Evolutionary conservation across 2,888 invertebrate species (phyloP).

Genomic region (Elysia crispata): DNA sequence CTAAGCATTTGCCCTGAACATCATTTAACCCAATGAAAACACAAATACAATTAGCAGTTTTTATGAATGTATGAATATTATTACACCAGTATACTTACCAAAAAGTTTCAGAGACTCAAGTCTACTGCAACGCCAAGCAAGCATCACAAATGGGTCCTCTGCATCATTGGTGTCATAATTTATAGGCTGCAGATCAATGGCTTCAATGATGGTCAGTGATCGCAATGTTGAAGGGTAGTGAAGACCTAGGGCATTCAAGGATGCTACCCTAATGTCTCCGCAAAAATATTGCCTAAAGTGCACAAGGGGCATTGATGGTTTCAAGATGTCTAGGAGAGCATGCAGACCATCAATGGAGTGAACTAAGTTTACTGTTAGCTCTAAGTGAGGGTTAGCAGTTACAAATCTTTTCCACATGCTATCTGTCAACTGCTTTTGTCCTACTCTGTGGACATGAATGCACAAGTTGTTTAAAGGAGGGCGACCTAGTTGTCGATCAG

Average conservation of each 20-base stretch:
- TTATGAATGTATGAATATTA: not conserved
- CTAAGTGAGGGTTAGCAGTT: constrained; percentile 80
- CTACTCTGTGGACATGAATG: constrained; percentile 85
- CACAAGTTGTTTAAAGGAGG: constrained; percentile 79
- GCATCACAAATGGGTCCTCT: constrained; percentile 83
- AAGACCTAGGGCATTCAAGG: constrained; percentile 80
- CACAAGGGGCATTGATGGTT: constrained; percentile 85
- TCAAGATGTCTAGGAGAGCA: constrained; percentile 83
- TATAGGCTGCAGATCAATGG: constrained; percentile 67
- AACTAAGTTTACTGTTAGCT: constrained; percentile 82
- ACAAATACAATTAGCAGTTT: not conserved
- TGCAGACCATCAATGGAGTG: constrained; percentile 83
- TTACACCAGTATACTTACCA: constrained; percentile 77
- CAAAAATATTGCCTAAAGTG: constrained; percentile 87
- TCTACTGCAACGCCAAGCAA: constrained; percentile 83
- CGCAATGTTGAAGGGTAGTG: constrained; percentile 78
- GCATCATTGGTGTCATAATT: constrained; percentile 56
- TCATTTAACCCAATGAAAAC: too few relatives aligned
- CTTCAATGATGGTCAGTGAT: constrained; percentile 83
- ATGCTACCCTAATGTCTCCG: constrained; percentile 82
- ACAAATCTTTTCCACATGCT: constrained; percentile 83
- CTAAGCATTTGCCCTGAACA: too few relatives aligned
- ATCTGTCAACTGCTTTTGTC: constrained; percentile 81
- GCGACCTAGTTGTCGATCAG: constrained; percentile 56
- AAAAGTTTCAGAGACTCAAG: constrained; percentile 82